phyloP scores from a whole-genome alignment of 2,113 vertebrate genomes.

The Trematocara unimaculatum region DNA sequence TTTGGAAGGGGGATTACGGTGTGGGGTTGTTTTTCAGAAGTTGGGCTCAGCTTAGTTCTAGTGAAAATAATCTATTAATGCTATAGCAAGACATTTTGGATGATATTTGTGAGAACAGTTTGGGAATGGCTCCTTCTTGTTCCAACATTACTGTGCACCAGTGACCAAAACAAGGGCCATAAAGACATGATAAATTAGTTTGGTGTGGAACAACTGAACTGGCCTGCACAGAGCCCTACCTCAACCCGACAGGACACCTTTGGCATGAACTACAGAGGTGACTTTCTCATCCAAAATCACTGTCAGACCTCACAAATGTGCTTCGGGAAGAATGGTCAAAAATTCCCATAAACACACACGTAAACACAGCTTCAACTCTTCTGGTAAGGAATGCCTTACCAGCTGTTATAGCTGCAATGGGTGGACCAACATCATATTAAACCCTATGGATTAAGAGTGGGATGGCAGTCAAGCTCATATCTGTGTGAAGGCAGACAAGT shows the following conservation, averaged over 20 bases:
- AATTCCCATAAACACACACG: accelerated
- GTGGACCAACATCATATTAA: background rate
- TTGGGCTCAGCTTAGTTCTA: accelerated
- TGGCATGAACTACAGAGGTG: background rate
- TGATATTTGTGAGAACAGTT: background rate
- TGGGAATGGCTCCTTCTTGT: background rate
- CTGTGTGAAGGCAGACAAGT: background rate
- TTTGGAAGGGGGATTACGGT: background rate
- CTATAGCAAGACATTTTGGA: background rate
- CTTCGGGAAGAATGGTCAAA: background rate
- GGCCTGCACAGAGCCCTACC: background rate
- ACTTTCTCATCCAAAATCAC: background rate
- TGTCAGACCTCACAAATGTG: background rate
- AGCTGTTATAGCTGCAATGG: background rate
- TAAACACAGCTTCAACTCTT: background rate
- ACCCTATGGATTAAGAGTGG: background rate
- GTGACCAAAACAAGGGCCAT: background rate
- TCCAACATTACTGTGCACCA: background rate
- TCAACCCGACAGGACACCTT: background rate
- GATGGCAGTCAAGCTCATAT: background rate
- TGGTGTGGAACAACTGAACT: background rate
- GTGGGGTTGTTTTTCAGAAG: background rate
- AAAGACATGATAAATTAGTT: background rate
- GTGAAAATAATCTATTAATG: background rate
- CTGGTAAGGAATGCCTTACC: background rate